Evolutionary conservation across 2,888 invertebrate genomes (phyloP), one percentile per base, ranked within the genome.

Genomic region (Heliconius cydno): DNA sequence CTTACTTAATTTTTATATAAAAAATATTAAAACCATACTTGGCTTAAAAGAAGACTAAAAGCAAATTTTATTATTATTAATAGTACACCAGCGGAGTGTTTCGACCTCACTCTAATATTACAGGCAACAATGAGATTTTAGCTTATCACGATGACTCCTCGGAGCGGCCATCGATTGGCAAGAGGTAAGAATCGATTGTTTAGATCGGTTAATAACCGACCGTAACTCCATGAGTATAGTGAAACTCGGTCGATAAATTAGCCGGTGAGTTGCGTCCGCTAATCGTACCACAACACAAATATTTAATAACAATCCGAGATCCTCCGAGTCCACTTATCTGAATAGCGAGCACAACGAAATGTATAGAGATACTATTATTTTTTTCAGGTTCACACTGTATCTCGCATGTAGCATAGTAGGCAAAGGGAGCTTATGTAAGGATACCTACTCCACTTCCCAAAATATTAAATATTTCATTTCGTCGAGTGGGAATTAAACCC

Each of bases 271-370:
- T 91, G 92, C 89, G 90, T 94, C 94, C 89, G 90, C 94, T 95
- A 95, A 95, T 94, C 93, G 94, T 90, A 89, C 88, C 90, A 91
- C 94, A 92, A 95, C 94, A 95, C 95, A 95, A 95, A 95, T 95
- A 95, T 95, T 95, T 95, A 95, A 95, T 94, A 94, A 94, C 93
- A 94, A 94, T 94, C 92, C 92, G 86, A 92, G 92, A 92, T 92
- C 91, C 90, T 90, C 89, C 88, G 89, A 92, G 92, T 92, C 95
- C 94, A 94, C 94, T 95, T 94, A 95, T 92, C 93, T 93, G 93
- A 89, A 90, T 90, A 90, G 88, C 86, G 84, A 83, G 89, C 84
- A 89, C 86, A 88, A 77, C 1, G 80, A 81, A 79, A 78, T 63
- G 22, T 3, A 74, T 90, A 76, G 91, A 93, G 91, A 85, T 77